Conservation (phyloP, 2,888 invertebrate species). For the Actias luna region DNA sequence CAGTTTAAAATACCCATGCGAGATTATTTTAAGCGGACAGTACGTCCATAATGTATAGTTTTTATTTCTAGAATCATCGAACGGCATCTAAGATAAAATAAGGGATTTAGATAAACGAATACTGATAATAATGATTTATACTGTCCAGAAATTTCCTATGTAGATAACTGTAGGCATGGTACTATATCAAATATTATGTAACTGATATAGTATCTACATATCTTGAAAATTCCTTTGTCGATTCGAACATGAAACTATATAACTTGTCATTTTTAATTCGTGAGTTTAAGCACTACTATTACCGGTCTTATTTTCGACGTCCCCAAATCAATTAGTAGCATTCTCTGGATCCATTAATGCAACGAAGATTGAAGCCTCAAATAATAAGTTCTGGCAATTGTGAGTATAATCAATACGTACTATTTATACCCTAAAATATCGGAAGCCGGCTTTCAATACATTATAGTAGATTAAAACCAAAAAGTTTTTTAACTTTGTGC, state of each 20-base stretch:
- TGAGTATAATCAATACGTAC: background rate
- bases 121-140: slow-evolving; percentile 26
- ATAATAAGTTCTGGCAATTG: too few species aligned
- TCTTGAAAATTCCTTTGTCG: background rate
- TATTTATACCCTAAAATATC: background rate
- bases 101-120: slow-evolving; percentile 31
- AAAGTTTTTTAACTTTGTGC: background rate
- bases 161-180: slow-evolving; percentile 13
- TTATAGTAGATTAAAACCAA: background rate
- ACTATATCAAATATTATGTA: slow-evolving; percentile 7
- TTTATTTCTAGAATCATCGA: slow-evolving; percentile 39
- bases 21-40: slow-evolving; percentile 25
- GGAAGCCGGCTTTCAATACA: background rate
- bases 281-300: background rate
- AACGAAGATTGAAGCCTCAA: too few species aligned
- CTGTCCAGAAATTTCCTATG: slow-evolving; percentile 28
- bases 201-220: background rate
- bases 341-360: too few species aligned
- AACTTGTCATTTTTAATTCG: background rate
- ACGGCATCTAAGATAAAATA: slow-evolving; percentile 23
- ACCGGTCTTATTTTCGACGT: too few species aligned
- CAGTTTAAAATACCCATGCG: slow-evolving; percentile 21
- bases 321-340: too few species aligned
- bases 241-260: background rate
- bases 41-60: slow-evolving; percentile 20